Evolutionary conservation across 2,888 invertebrate genomes (phyloP).

Genomic region (Meteorus colon): DNA sequence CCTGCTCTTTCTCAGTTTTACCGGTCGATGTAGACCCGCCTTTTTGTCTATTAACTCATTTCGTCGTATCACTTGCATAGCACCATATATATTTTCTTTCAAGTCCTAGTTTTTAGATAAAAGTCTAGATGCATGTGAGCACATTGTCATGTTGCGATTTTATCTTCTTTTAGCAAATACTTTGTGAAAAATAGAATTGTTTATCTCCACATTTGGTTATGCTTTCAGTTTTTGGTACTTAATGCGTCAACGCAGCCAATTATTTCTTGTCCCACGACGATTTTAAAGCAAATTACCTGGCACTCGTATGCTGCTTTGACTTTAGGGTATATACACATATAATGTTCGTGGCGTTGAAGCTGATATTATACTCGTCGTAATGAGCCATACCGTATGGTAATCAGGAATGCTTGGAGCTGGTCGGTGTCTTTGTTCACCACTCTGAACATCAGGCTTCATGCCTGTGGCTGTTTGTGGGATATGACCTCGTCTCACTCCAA

Average conservation of each 20-base stretch:
- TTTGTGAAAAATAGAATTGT: neutral
- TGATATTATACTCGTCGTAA: conserved; percentile 60
- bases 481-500: conserved; percentile 25
- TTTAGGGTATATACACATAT: neutral
- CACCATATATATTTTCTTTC: neutral
- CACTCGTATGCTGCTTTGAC: neutral
- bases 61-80: neutral
- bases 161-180: neutral
- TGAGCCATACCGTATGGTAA: conserved; percentile 60
- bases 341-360: conserved; percentile 47
- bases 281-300: neutral
- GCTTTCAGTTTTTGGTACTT: no score
- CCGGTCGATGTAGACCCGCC: conserved; percentile 29
- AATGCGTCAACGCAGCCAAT: conserved; percentile 8
- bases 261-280: conserved; percentile 20
- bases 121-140: neutral
- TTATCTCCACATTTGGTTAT: conserved; percentile 11
- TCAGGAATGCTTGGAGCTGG: conserved; percentile 55
- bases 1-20: neutral
- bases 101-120: neutral
- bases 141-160: neutral
- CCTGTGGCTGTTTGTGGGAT: conserved; percentile 5
- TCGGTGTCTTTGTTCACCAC: conserved; percentile 59
- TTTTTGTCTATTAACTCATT: conserved; percentile 28
- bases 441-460: conserved; percentile 51